Conservation (phyloP, 2,113 vertebrate species). For the Eudyptes chrysolophus region DNA sequence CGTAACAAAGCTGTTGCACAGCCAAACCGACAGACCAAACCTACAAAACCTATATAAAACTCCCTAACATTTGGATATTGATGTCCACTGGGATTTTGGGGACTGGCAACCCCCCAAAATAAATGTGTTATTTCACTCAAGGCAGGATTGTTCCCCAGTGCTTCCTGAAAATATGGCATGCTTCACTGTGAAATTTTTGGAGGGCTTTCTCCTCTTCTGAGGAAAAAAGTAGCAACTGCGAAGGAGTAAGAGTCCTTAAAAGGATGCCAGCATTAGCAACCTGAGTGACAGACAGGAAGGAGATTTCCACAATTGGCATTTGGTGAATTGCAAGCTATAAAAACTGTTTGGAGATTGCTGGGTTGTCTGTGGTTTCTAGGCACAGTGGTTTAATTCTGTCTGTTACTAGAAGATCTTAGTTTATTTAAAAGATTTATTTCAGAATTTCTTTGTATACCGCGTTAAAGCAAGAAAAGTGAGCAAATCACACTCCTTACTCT, state of each 20-base stretch:
- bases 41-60: not conserved
- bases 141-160: not conserved
- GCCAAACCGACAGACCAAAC: not conserved
- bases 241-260: slow-evolving; percentile 28
- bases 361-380: not conserved
- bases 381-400: not conserved
- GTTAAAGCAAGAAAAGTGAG: not conserved
- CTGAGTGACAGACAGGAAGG: slow-evolving; percentile 57
- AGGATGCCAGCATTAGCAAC: not conserved
- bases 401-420: not conserved
- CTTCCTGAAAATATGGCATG: not conserved
- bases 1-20: not conserved
- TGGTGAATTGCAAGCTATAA: slow-evolving; percentile 63
- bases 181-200: not conserved
- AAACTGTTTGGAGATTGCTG: slow-evolving; percentile 12
- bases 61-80: not conserved
- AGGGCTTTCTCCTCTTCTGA: not conserved
- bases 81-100: not conserved
- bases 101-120: not conserved
- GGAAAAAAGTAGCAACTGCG: not conserved
- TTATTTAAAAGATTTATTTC: not conserved
- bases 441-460: not conserved
- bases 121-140: not conserved
- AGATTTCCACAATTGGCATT: slow-evolving; percentile 23
- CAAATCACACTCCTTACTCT: not conserved